phyloP scores from a whole-genome alignment of 2,888 invertebrate species.

The Odontomyia ornata region DNA sequence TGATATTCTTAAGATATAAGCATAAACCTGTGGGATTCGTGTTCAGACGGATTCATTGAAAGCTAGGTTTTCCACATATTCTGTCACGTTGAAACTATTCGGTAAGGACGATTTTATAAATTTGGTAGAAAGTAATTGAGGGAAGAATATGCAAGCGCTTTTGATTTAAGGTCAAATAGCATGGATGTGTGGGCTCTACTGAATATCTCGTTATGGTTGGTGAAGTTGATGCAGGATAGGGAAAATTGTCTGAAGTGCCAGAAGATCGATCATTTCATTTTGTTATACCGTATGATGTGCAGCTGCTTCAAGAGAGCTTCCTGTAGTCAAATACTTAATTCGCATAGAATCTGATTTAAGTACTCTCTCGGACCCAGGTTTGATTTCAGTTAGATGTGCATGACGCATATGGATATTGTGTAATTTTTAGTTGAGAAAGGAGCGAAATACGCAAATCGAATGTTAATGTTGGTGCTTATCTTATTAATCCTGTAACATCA shows the following conservation, averaged over 20 bases:
- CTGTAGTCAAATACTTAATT: slow-evolving; percentile 79
- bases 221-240: slow-evolving; percentile 84
- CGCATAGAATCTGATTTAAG: slow-evolving; percentile 85
- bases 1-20: too few species aligned
- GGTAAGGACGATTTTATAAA: too few species aligned
- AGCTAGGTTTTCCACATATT: too few species aligned
- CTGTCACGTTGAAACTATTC: too few species aligned
- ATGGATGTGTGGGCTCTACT: slow-evolving; percentile 83
- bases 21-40: too few species aligned
- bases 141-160: too few species aligned
- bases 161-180: too few species aligned
- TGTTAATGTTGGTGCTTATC: slow-evolving; percentile 91
- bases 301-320: slow-evolving; percentile 83
- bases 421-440: slow-evolving; percentile 78
- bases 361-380: slow-evolving; percentile 86
- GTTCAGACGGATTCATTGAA: too few species aligned
- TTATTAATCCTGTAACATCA: slow-evolving; percentile 93
- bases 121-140: too few species aligned
- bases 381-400: slow-evolving; percentile 88
- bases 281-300: slow-evolving; percentile 92
- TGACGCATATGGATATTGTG: slow-evolving; percentile 86
- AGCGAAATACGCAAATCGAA: slow-evolving; percentile 85
- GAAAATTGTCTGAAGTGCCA: slow-evolving; percentile 83
- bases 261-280: slow-evolving; percentile 79
- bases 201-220: slow-evolving; percentile 86